Base-by-base conservation (phyloP, 2,113 vertebrate genomes). In the Chelonoidis abingdonii region DNA sequence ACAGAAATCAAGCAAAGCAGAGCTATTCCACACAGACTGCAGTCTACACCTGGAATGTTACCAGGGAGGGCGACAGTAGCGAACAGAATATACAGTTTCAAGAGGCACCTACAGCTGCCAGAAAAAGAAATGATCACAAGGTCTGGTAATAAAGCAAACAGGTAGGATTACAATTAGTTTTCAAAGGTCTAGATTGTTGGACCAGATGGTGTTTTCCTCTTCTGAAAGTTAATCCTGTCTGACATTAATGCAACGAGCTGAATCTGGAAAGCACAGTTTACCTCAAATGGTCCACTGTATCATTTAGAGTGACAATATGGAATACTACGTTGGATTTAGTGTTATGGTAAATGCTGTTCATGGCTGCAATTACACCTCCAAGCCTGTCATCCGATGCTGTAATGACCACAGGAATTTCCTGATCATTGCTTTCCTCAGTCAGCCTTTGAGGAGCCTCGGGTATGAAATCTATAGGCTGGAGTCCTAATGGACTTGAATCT, bases 341-440 rank as follows among this genome's bases (percentile, higher is more conserved):
- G 97, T 99, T 99, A 54, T 87, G 98, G 93, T 99, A 98, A 96
- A 99, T 98, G 83, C 99, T 99, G 97, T 99, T 99, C 95, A 99
- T 99, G 78, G 99, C 99, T 91, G 99, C 98, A 59, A 99, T 98
- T 24, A 98, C 98, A 57, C 99, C 99, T 8, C 99, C 99, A 0
- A 99, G 99, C 95, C 99, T 98, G 49, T 99, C 99, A 95, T 99
- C 99, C 1, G 98, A 98, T 25, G 99, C 99, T 19, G 99, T 98
- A 94, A 99, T 99, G 95, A 99, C 97, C 94, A 99, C 99, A 10
- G 99, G 98, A 90, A 99, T 99, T 97, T 99, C 99, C 47, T 98
- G 98, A 85, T 98, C 98, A 24, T 88, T 98, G 80, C 96, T 89
- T 50, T 82, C 93, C 2, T 95, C 92, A 84, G 94, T 86, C 27